These are phyloP conservation scores for Paedocypris micromegethes DNA, from an alignment of 2,797 vertebrate genomes.

Conservation along the genomic window DNA sequence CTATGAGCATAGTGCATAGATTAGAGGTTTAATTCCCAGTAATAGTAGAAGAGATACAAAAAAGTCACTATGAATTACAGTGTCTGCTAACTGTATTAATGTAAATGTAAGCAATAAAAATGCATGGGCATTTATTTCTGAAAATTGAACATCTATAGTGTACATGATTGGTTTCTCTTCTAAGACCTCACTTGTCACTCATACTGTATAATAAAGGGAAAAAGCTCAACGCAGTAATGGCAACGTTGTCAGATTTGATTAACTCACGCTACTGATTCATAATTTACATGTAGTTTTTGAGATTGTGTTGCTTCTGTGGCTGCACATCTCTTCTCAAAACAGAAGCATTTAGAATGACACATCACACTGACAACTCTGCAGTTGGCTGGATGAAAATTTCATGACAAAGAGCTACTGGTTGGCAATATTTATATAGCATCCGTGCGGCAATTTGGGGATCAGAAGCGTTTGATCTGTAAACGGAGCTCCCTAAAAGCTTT, in stretches of 20 bases:
- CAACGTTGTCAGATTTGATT: slow-evolving; percentile 1
- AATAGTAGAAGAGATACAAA: too few relatives aligned
- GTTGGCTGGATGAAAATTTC: slow-evolving; percentile 30
- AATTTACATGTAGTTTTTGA: not conserved
- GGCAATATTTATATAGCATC: slow-evolving; percentile 40
- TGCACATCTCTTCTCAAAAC: not conserved
- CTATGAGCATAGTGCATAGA: too few relatives aligned
- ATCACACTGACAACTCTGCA: slow-evolving; percentile 24
- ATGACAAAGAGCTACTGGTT: slow-evolving; percentile 43
- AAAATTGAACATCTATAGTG: too few relatives aligned
- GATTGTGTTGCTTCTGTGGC: not conserved
- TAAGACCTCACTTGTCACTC: too few relatives aligned
- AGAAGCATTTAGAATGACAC: slow-evolving; percentile 4
- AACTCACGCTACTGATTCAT: too few relatives aligned
- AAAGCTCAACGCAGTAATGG: not conserved
- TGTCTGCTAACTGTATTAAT: too few relatives aligned
- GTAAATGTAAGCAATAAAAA: too few relatives aligned
- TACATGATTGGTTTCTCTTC: too few relatives aligned
- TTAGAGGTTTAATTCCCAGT: too few relatives aligned
- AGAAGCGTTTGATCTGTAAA: slow-evolving; percentile 39
- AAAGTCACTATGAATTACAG: too few relatives aligned
- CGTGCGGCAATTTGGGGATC: slow-evolving; percentile 46
- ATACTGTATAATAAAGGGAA: not conserved
- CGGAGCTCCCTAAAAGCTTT: slow-evolving; percentile 34
- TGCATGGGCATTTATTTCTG: too few relatives aligned